Evolutionary conservation across 2,888 invertebrate species (phyloP).

Genomic region (Cremastinae sp.): DNA sequence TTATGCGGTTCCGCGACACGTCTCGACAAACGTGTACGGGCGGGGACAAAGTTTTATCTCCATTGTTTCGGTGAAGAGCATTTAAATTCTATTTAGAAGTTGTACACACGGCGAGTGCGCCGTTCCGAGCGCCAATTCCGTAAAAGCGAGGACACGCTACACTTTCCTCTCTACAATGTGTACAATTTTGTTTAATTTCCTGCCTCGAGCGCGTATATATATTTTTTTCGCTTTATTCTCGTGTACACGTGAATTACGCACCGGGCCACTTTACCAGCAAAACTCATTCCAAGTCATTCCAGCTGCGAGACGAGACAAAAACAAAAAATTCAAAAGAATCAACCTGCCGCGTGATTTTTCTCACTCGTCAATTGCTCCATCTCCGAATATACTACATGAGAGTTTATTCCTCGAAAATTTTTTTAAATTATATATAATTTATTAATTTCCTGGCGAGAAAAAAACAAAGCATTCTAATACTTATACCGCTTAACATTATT

Average conservation of each 20-base stretch:
- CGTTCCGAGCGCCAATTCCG: conserved; percentile 1
- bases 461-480: no score
- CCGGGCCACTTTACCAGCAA: neutral
- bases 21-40: neutral
- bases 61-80: neutral
- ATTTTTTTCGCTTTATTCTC: neutral
- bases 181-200: conserved; percentile 5
- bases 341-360: neutral
- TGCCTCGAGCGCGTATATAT: conserved; percentile 9
- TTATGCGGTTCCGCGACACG: neutral
- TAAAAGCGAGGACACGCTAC: conserved; percentile 7
- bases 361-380: neutral
- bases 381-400: no score
- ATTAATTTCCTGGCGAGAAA: no score
- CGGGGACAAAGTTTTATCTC: neutral
- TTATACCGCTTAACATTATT: no score
- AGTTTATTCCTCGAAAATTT: no score
- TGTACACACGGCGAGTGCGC: conserved; percentile 4
- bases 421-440: no score
- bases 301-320: conserved; percentile 7
- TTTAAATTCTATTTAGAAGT: conserved; percentile 31
- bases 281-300: conserved; percentile 20
- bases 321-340: conserved; percentile 15
- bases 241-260: neutral
- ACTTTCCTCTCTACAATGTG: conserved; percentile 6